Evolutionary conservation across 2,113 vertebrate genomes (phyloP).

Genomic region (Chaenocephalus aceratus): DNA sequence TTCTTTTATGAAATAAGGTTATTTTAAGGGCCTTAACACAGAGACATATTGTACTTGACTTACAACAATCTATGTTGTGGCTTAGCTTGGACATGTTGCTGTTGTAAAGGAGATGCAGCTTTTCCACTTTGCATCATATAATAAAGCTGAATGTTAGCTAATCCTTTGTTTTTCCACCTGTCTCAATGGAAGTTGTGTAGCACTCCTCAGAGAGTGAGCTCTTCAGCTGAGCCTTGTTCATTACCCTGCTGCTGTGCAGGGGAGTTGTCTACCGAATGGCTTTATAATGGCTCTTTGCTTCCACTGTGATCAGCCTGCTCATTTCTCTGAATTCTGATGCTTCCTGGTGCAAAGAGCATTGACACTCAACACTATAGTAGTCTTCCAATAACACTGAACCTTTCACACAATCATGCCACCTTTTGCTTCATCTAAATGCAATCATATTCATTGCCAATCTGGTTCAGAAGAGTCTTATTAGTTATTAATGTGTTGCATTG

Average conservation of each 20-base stretch:
- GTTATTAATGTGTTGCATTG: slow-evolving; percentile 1
- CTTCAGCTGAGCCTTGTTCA: slow-evolving; percentile 70
- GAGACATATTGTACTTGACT: background rate
- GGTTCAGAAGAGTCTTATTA: background rate
- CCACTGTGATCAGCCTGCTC: slow-evolving; percentile 58
- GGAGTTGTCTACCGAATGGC: slow-evolving; percentile 72
- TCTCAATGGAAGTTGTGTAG: slow-evolving; percentile 62
- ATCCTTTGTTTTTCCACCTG: slow-evolving; percentile 61
- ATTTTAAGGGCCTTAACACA: background rate
- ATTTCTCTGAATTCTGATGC: slow-evolving; percentile 68
- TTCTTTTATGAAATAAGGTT: background rate
- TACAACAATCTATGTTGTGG: background rate
- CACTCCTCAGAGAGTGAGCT: slow-evolving; percentile 59
- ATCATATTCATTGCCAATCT: background rate
- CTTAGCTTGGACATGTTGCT: background rate
- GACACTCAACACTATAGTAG: slow-evolving; percentile 46
- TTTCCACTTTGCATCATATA: background rate
- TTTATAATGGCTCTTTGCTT: slow-evolving; percentile 78
- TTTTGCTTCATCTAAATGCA: slow-evolving; percentile 4
- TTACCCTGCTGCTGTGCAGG: slow-evolving; percentile 66
- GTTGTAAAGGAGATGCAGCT: background rate
- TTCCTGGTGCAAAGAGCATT: slow-evolving; percentile 39
- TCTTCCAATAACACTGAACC: slow-evolving; percentile 30
- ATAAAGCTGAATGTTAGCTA: slow-evolving; percentile 54
- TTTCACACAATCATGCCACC: slow-evolving; percentile 29